Conservation (phyloP, 1,140 invertebrate genomes). For the Nephila pilipes region DNA sequence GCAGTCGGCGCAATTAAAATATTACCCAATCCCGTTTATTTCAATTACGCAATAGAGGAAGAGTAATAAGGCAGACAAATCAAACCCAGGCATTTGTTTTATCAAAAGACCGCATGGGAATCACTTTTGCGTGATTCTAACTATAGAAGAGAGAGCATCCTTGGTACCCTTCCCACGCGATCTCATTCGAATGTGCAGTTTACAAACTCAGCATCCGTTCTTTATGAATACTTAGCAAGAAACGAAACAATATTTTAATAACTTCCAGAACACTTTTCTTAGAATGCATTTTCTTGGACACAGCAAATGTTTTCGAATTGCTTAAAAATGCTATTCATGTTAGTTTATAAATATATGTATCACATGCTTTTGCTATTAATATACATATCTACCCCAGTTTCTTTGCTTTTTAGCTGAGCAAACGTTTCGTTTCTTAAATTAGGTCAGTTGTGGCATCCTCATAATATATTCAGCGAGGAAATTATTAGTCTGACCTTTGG, state of each 20-base stretch:
- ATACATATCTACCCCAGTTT: no score
- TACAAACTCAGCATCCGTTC: not conserved
- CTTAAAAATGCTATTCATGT: no score
- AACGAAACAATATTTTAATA: not conserved
- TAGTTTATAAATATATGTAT: no score
- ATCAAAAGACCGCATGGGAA: not conserved
- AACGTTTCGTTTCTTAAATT: no score
- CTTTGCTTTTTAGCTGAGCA: no score
- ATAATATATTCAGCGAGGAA: no score
- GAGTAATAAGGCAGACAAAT: slow-evolving; percentile 8
- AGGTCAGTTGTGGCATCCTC: no score
- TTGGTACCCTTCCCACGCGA: not conserved
- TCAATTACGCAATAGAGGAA: slow-evolving; percentile 13
- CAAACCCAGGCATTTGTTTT: not conserved
- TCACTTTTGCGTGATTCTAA: slow-evolving; percentile 33
- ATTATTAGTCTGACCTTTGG: no score
- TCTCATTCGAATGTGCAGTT: not conserved
- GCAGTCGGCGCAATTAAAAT: slow-evolving; percentile 36
- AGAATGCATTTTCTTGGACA: no score
- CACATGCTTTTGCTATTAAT: no score
- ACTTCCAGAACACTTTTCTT: not conserved
- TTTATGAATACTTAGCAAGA: not conserved
- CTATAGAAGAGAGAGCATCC: not conserved
- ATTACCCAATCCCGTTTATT: not conserved
- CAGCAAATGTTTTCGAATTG: no score